Base-by-base conservation (phyloP, 2,113 vertebrate genomes). In the Microtus pennsylvanicus region DNA sequence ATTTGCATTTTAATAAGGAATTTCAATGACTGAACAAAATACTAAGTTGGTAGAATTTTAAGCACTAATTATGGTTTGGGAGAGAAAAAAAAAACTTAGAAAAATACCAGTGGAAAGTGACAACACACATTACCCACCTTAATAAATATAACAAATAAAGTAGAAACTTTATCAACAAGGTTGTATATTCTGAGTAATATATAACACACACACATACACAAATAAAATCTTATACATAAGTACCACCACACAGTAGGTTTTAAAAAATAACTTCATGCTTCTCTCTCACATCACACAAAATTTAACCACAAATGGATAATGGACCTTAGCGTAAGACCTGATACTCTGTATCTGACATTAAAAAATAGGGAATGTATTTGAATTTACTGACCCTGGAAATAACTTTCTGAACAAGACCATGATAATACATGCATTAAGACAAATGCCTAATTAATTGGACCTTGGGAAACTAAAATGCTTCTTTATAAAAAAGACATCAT, bases 1-100 rank as follows among this genome's bases (percentile, higher is more conserved):
- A 93, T 96, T 92, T 96, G 72, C 88, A 97, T 97, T 98, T 97
- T 98, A 96, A 96, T 94, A 86, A 69, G 45, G 45, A 85, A 74
- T 95, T 96, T 80, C 45, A 82, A 63, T 87, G 33, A 90, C 96
- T 96, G 96, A 87, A 80, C 70, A 86, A 95, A 92, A 92, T 67
- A 96, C 38, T 90, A 90, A 92, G 35, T 58, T 72, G 16, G 38
- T 76, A 65, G 81, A 97, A 96, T 91, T 96, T 78, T 74, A 93
- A 63, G 90, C 61, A 95, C 52, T 95, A 88, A 50, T 33, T 85
- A 35, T 45, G 33, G 52, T 3, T 55, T 89, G 7, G 65, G 35
- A 87, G 24, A 92, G 14, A 96, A 95, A 30, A 78, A 72, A 45
- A 55, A 80, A 80, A 93, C 2, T 9, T 38, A 74, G 70, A 69